Evolutionary conservation across 2,113 vertebrate genomes (phyloP), one percentile per base, ranked within the genome.

Genomic region (Eptesicus fuscus): DNA sequence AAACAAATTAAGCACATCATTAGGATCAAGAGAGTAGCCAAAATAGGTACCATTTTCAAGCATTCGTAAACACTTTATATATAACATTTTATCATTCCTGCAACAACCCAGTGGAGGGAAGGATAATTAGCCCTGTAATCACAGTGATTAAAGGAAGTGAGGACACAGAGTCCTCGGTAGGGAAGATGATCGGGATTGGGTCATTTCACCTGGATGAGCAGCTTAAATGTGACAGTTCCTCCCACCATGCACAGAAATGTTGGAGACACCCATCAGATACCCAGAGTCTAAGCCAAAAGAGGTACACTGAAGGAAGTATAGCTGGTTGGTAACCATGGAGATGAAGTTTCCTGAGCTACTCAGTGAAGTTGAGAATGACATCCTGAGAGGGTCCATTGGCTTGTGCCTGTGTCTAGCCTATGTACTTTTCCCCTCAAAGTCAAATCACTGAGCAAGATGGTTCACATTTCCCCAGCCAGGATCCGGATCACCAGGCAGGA

Each of bases 301-400:
- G 69, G 28, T 71, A 22, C n/a, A 44, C 42, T 78, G 61, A 82
- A 69, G 37, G 40, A 90, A 90, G n/a, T 82, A 7, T 51, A 93
- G 56, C 28, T n/a, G 56, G 23, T 49, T 84, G 59, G 77, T 93
- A 90, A 82, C 59, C 37, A 95, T 67, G 42, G 92, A 80, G 84
- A 96, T 35, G 51, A 51, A 65, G 49, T 92, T 95, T 93, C 71
- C 90, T 88, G 77, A 95, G 77, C 28, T 65, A 73, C 16, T 70
- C 49, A 37, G 2, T 56, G 76, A 53, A 80, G 53, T 77, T 82
- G 56, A 82, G 61, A 79, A 40, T 47, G 59, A 70, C 32, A 88
- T 25, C 61, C 12, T 82, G 8, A 12, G 23, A 84, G 35, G 14
- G 69, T n/a, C 51, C 23, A 16, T 84, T 89, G 76, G 22, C 49